Conservation (phyloP, 2,797 vertebrate genomes). For the Chlorospingus semifuscus region DNA sequence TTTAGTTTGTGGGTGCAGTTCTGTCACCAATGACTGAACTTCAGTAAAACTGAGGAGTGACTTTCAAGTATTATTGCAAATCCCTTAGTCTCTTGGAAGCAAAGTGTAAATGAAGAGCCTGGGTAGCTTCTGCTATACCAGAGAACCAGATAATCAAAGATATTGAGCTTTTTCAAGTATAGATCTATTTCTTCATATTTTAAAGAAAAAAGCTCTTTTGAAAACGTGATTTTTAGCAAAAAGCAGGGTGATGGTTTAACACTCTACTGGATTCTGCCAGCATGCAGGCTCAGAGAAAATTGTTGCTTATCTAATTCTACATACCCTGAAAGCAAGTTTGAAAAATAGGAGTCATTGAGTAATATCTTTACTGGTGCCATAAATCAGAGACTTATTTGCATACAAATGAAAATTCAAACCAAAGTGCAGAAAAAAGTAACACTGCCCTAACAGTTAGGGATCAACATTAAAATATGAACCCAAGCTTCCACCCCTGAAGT, state of each 20-base stretch:
- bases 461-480: neutral
- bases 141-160: neutral
- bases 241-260: neutral
- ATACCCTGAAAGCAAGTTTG: conserved; percentile 37
- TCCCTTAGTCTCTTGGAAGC: neutral
- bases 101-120: neutral
- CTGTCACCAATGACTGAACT: neutral
- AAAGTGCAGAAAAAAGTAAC: neutral
- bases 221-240: neutral
- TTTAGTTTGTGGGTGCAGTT: neutral
- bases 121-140: neutral
- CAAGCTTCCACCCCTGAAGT: neutral
- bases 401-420: conserved; percentile 52
- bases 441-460: neutral
- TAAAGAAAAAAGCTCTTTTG: neutral
- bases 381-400: conserved; percentile 52
- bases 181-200: neutral
- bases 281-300: neutral
- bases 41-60: neutral
- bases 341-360: neutral
- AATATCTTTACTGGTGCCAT: conserved; percentile 34
- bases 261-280: neutral
- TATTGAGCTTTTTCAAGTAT: neutral
- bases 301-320: conserved; percentile 41
- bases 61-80: neutral